Conservation (phyloP, 2,113 vertebrate genomes). For the Bos indicus region DNA sequence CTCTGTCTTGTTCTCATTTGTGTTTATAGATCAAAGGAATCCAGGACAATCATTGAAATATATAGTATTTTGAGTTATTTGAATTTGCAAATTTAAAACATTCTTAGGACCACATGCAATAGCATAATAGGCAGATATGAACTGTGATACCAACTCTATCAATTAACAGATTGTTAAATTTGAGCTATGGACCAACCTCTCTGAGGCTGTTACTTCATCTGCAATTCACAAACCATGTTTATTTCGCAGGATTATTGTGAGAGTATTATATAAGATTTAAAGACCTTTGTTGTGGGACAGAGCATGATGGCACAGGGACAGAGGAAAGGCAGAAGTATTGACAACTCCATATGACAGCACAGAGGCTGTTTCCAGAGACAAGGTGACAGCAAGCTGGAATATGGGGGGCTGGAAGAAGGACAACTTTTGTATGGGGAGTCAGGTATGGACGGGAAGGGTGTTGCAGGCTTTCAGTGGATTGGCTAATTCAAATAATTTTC, state of each 20-base stretch:
- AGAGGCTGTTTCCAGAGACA: too few relatives aligned
- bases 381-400: too few relatives aligned
- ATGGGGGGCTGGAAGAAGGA: neutral
- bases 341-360: neutral
- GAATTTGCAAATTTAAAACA: neutral
- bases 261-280: neutral
- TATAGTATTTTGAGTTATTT: neutral
- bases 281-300: neutral
- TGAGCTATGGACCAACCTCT: neutral
- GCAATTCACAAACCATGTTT: neutral
- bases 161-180: neutral
- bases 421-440: neutral
- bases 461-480: neutral
- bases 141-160: neutral
- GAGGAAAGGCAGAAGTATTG: neutral
- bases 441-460: fast-evolving
- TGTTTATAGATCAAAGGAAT: neutral
- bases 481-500: neutral
- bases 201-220: neutral
- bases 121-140: neutral
- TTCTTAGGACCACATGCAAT: neutral
- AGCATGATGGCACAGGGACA: neutral
- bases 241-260: neutral
- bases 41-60: neutral
- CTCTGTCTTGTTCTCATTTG: neutral